Evolutionary conservation across 2,113 vertebrate species (phyloP).

Genomic region (Parus major): DNA sequence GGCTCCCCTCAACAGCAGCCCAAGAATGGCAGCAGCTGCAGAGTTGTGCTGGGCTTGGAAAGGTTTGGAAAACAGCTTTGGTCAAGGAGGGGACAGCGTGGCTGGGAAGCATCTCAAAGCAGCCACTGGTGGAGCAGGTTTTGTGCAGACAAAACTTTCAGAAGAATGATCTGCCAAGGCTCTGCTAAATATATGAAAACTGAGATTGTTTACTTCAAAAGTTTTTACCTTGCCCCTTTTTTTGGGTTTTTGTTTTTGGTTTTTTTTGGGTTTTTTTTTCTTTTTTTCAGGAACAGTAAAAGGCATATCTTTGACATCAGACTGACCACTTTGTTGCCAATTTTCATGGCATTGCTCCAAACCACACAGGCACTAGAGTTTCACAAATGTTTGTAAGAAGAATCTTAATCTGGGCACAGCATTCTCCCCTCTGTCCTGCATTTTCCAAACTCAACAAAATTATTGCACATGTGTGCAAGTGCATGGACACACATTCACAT

Average conservation of each 20-base stretch:
- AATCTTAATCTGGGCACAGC: background rate
- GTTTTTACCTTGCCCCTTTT: background rate
- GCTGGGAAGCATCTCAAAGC: background rate
- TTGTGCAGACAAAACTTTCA: background rate
- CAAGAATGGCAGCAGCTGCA: background rate
- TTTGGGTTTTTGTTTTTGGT: background rate
- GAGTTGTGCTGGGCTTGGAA: background rate
- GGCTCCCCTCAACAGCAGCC: background rate
- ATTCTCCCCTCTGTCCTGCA: background rate
- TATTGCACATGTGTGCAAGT: background rate
- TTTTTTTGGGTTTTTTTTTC: background rate
- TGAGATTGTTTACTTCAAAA: background rate
- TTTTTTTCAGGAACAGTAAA: background rate
- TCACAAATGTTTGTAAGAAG: background rate
- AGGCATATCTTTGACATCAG: conserved; percentile 30
- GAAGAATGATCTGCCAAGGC: background rate
- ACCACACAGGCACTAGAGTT: background rate
- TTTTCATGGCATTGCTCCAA: background rate
- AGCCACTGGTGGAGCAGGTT: background rate
- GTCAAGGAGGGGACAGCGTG: background rate
- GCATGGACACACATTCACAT: background rate
- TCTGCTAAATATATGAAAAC: background rate
- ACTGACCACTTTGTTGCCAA: background rate
- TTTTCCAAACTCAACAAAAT: background rate
- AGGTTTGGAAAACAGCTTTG: background rate